These are phyloP conservation scores for Mesodorylaimus sp. DNA, from an alignment of 2,888 invertebrate genomes.

Conservation along the genomic window DNA sequence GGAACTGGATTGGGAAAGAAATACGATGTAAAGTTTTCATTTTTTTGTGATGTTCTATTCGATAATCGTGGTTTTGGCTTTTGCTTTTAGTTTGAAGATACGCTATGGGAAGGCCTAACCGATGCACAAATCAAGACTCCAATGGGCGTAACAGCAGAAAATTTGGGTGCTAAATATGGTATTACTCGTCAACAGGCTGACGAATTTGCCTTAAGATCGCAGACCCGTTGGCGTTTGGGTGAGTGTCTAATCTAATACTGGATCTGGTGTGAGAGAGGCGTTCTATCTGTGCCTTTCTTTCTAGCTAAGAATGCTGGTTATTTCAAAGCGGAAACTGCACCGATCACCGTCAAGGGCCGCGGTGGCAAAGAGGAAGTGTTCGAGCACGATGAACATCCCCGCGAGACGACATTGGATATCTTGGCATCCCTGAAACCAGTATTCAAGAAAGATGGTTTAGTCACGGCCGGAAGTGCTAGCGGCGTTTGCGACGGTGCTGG, in stretches of 20 bases:
- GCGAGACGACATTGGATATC: conserved; percentile 59
- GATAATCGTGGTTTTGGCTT: background rate
- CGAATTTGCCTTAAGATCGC: conserved; percentile 61
- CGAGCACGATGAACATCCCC: conserved; percentile 76
- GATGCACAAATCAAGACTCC: conserved; percentile 74
- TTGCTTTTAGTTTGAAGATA: conserved; percentile 51
- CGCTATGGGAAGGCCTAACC: conserved; percentile 66
- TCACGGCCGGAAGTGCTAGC: conserved; percentile 82
- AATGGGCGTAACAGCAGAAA: conserved; percentile 90
- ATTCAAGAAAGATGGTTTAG: conserved; percentile 81
- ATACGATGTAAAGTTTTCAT: conserved; percentile 26
- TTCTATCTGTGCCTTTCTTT: conserved; percentile 18
- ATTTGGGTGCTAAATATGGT: conserved; percentile 64
- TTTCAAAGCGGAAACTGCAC: conserved; percentile 72
- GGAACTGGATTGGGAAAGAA: conserved; percentile 63
- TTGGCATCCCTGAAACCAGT: conserved; percentile 66
- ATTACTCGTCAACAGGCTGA: conserved; percentile 65
- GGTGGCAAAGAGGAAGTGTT: conserved; percentile 56
- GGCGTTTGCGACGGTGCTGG: conserved; percentile 96
- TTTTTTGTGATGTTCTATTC: background rate
- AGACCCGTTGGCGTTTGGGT: conserved; percentile 69
- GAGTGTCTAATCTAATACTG: conserved; percentile 14
- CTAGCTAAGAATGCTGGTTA: conserved; percentile 65
- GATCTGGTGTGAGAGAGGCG: background rate
- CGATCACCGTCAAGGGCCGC: conserved; percentile 55